Conservation (phyloP, 2,797 vertebrate genomes). For the Scyliorhinus canicula region DNA sequence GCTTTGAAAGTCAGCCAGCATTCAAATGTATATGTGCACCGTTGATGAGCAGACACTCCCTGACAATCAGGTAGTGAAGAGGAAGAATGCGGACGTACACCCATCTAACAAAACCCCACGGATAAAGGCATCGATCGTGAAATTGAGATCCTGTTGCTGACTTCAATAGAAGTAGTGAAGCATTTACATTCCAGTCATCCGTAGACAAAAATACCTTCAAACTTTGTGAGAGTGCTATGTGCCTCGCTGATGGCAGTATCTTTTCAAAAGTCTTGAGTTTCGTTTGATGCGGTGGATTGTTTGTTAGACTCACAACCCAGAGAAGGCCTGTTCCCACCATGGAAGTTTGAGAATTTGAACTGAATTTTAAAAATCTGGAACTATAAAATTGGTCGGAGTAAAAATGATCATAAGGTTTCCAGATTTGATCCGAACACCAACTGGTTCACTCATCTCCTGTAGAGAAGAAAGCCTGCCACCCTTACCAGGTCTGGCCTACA, state of each 20-base stretch:
- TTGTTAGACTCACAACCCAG: not conserved
- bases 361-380: not conserved
- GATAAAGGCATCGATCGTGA: conserved; percentile 10
- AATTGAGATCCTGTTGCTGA: not conserved
- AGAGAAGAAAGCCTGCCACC: not conserved
- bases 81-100: conserved; percentile 15
- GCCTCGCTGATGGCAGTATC: not conserved
- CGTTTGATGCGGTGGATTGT: not conserved
- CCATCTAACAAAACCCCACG: not conserved
- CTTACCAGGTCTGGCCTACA: not conserved
- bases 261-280: not conserved
- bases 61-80: not conserved
- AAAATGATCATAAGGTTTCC: not conserved
- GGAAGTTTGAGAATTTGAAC: not conserved
- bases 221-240: not conserved
- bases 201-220: not conserved
- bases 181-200: not conserved
- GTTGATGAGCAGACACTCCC: not conserved
- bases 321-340: not conserved
- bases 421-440: too few relatives aligned
- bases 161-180: not conserved
- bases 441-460: not conserved
- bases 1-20: conserved; percentile 5
- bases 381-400: not conserved
- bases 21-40: not conserved